Evolutionary conservation across 1,140 invertebrate species (phyloP).

Genomic region (Drosophila nikananu): DNA sequence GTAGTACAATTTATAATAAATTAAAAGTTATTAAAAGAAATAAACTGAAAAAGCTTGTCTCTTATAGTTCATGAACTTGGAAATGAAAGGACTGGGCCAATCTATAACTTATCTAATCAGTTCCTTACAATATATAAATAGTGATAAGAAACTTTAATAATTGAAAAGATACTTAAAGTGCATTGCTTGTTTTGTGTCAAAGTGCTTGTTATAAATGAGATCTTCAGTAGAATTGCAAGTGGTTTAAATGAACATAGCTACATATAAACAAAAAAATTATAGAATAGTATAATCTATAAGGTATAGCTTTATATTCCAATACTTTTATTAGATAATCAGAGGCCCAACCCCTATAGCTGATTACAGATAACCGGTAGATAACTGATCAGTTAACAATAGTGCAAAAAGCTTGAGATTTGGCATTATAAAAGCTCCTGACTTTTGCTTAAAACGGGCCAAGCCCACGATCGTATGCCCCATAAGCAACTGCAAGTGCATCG

Average conservation of each 20-base stretch:
- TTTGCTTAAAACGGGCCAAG: conserved; percentile 14
- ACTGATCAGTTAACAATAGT: not conserved
- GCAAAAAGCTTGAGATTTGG: conserved; percentile 14
- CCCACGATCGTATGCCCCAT: not conserved
- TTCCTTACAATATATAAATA: not conserved
- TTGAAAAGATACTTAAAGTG: conserved; percentile 3
- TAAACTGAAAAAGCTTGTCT: not conserved
- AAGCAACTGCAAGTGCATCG: conserved; percentile 1
- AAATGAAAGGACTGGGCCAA: not conserved
- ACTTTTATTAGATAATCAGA: not conserved
- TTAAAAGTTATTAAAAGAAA: not conserved
- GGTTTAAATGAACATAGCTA: not conserved
- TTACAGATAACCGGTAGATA: not conserved
- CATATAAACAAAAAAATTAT: too few species aligned
- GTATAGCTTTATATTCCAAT: not conserved
- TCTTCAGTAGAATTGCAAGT: not conserved
- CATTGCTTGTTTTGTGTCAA: conserved; percentile 1
- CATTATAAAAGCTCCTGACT: conserved; percentile 14
- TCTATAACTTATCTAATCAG: not conserved
- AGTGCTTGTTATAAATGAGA: not conserved
- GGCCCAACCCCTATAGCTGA: not conserved
- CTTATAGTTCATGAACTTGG: not conserved
- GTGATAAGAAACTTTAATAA: conserved; percentile 3
- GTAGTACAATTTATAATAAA: not conserved
- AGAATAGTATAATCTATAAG: too few species aligned